A percentile compares a stretch with the other conserved stretches of the same genome.
Conservation (phyloP, 2,888 invertebrate genomes). For the Deroplatys truncata region DNA sequence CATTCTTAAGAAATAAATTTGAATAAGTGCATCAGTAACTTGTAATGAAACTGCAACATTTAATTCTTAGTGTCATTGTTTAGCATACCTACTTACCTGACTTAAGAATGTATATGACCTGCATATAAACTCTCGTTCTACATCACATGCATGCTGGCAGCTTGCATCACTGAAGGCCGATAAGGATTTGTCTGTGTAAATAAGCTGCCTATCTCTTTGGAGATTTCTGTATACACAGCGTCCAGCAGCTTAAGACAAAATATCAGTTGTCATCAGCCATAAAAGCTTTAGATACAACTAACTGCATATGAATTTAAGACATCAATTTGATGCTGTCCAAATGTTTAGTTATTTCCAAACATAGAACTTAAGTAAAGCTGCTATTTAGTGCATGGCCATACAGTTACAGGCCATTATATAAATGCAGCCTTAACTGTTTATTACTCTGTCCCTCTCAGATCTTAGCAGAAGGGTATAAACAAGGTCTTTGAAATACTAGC, state of each 20-base stretch:
- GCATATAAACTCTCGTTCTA: constrained; percentile 45
- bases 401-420: not conserved
- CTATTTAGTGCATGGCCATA: no score
- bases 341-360: not conserved
- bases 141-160: constrained; percentile 45
- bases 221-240: constrained; percentile 42
- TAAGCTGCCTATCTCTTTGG: constrained; percentile 41
- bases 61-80: not conserved
- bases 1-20: no score
- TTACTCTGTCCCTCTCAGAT: no score
- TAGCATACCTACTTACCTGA: constrained; percentile 33
- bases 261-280: not conserved
- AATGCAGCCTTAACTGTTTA: no score
- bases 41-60: no score
- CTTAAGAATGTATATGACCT: constrained; percentile 44
- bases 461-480: no score
- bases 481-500: no score
- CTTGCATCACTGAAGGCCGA: constrained; percentile 42
- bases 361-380: no score
- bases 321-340: not conserved
- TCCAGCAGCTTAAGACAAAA: constrained; percentile 34
- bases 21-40: no score
- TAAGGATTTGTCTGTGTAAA: constrained; percentile 44
- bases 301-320: no score
- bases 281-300: no score